Evolutionary conservation across 2,888 invertebrate genomes (phyloP).

Genomic region (Microdon myrmicae): DNA sequence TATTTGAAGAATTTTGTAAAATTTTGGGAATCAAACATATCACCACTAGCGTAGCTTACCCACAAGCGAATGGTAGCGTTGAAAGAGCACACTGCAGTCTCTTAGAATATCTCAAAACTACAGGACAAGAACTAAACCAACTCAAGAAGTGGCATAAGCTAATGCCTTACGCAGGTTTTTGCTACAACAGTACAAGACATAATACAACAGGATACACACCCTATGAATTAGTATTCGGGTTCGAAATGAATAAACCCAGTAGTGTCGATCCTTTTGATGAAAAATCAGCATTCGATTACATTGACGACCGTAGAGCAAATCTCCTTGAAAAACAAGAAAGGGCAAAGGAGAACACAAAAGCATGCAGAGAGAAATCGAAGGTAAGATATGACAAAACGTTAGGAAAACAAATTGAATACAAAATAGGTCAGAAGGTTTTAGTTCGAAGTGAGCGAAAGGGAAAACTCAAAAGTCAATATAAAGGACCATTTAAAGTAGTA

Average conservation of each 20-base stretch:
- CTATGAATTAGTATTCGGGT: slow-evolving; percentile 11
- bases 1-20: no score
- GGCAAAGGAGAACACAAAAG: no score
- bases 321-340: slow-evolving; percentile 10
- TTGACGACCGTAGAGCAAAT: slow-evolving; percentile 10
- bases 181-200: slow-evolving; percentile 18
- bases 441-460: no score
- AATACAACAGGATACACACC: slow-evolving; percentile 16
- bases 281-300: slow-evolving; percentile 8
- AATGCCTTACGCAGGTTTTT: slow-evolving; percentile 21
- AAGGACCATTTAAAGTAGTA: no score
- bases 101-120: slow-evolving; percentile 22
- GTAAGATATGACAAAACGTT: no score
- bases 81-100: slow-evolving; percentile 14
- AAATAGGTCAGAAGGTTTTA: no score
- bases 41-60: slow-evolving; percentile 16
- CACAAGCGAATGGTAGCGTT: slow-evolving; percentile 17
- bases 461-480: no score
- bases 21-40: slow-evolving; percentile 16
- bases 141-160: slow-evolving; percentile 12
- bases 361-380: no score
- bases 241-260: slow-evolving; percentile 8
- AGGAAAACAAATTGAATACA: no score
- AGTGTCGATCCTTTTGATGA: slow-evolving; percentile 1
- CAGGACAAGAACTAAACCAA: slow-evolving; percentile 11